Conservation (phyloP, 2,888 invertebrate species). For the Druceiella hillmani region DNA sequence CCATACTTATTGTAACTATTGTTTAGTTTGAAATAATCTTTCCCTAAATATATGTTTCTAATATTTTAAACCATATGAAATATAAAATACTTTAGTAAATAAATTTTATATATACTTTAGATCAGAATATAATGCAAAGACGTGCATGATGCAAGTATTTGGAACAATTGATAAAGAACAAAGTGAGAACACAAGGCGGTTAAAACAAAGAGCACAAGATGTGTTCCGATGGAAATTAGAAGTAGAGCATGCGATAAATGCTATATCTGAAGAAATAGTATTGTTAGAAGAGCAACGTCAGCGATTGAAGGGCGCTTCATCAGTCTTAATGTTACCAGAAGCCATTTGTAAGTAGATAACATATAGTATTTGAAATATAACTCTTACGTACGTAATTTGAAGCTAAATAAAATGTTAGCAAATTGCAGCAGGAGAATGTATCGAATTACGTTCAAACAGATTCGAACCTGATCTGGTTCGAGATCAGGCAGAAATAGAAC, state of each 20-base stretch:
- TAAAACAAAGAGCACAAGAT: constrained; percentile 61
- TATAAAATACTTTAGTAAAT: no score
- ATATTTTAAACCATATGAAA: constrained; percentile 1
- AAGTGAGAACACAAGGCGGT: constrained; percentile 57
- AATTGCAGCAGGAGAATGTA: constrained; percentile 57
- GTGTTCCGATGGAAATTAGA: constrained; percentile 72
- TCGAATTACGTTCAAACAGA: constrained; percentile 63
- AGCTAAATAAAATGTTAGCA: background rate
- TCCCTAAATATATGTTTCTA: background rate
- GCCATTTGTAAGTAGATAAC: constrained; percentile 49
- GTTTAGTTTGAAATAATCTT: no score
- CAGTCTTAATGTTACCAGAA: constrained; percentile 64
- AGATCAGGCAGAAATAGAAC: constrained; percentile 71
- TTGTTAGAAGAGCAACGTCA: constrained; percentile 61
- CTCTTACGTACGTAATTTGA: background rate
- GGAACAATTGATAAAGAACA: constrained; percentile 64
- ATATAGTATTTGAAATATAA: background rate
- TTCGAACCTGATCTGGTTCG: constrained; percentile 68
- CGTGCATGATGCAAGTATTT: constrained; percentile 59
- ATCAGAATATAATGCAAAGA: constrained; percentile 56
- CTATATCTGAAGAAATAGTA: constrained; percentile 65
- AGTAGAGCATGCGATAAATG: constrained; percentile 62
- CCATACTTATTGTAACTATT: no score
- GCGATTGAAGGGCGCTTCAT: constrained; percentile 61
- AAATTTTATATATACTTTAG: constrained; percentile 25